phyloP scores from a whole-genome alignment of 2,797 vertebrate genomes.

The Scolopax rusticola region DNA sequence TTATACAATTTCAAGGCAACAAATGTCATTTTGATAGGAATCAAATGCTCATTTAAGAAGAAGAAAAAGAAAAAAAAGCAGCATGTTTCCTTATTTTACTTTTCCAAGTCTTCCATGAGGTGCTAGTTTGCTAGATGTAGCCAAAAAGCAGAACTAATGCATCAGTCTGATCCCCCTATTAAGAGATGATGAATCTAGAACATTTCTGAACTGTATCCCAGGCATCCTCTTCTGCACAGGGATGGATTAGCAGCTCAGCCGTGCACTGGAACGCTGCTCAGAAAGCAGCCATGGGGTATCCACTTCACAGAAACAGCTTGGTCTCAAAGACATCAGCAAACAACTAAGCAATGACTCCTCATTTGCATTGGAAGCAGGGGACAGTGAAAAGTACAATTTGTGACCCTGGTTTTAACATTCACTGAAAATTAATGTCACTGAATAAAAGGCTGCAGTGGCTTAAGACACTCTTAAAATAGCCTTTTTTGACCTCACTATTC shows the following conservation, averaged over 20 bases:
- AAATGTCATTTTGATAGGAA: constrained; percentile 14
- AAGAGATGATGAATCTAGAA: neutral
- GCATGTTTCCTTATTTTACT: neutral
- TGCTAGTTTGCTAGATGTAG: neutral
- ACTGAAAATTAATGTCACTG: neutral
- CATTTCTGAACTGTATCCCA: neutral
- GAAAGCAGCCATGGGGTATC: neutral
- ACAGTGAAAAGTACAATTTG: neutral
- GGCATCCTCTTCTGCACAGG: neutral
- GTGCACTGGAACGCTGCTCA: neutral
- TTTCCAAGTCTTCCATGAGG: neutral
- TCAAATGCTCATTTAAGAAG: constrained; percentile 6
- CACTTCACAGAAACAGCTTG: neutral
- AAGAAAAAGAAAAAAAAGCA: neutral
- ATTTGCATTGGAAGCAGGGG: neutral
- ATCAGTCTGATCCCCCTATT: neutral
- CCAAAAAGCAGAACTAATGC: constrained; percentile 9
- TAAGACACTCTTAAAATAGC: neutral
- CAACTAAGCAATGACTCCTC: neutral
- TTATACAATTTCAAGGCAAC: neutral
- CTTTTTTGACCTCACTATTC: neutral
- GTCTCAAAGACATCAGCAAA: neutral
- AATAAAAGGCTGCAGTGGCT: neutral
- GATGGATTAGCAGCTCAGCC: neutral
- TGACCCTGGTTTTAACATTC: neutral